Conservation (phyloP, 2,113 vertebrate genomes). For the Nymphicus hollandicus region DNA sequence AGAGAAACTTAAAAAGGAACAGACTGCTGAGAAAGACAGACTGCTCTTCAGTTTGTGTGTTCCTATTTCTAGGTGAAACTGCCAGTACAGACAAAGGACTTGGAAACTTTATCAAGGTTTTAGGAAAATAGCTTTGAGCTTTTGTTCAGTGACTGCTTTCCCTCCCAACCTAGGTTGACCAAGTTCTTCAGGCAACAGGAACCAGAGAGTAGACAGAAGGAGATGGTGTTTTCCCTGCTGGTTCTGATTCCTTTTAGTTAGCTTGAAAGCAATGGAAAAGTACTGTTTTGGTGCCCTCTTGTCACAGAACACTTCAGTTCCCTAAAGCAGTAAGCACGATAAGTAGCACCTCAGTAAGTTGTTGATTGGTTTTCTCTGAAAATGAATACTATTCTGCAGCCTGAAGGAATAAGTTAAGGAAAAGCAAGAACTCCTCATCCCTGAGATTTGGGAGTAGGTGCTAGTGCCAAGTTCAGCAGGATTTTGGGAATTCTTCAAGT, state of each 20-base stretch:
- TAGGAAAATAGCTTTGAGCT: not conserved
- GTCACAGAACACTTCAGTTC: not conserved
- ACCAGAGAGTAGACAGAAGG: not conserved
- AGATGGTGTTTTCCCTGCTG: not conserved
- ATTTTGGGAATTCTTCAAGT: not conserved
- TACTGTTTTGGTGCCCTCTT: not conserved
- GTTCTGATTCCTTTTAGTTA: not conserved
- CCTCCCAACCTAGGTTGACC: not conserved
- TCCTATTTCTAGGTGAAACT: not conserved
- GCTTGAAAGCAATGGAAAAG: not conserved
- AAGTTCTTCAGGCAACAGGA: not conserved
- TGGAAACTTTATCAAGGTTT: not conserved
- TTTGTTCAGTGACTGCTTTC: not conserved
- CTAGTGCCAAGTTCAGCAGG: not conserved
- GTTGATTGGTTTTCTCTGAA: not conserved
- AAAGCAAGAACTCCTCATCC: not conserved
- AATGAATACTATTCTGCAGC: not conserved
- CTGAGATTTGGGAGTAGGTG: rapidly evolving
- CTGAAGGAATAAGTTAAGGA: not conserved
- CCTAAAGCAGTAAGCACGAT: not conserved
- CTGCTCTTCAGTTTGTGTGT: not conserved
- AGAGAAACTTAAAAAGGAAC: not conserved
- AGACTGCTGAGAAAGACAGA: not conserved
- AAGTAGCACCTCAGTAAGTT: not conserved
- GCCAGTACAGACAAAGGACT: not conserved